A percentile compares a stretch with the other conserved stretches of the same genome.
phyloP scores from a whole-genome alignment of 1,140 invertebrate species.

The Plodia interpunctella region DNA sequence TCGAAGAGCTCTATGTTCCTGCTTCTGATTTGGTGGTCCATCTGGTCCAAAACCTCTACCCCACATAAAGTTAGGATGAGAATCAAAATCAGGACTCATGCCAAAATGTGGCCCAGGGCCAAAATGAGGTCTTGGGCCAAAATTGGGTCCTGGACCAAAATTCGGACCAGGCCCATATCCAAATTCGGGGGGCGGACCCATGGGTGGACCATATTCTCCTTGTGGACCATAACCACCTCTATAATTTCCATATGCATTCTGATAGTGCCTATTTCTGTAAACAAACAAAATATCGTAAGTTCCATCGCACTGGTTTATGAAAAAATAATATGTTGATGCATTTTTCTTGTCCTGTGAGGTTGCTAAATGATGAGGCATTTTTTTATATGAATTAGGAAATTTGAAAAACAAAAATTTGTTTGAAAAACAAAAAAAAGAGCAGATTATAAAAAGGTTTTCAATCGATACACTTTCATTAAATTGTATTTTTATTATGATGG shows the following conservation, averaged over 20 bases:
- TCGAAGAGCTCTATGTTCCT: slow-evolving; percentile 29
- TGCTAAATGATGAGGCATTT: no score
- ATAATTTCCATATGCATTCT: slow-evolving; percentile 54
- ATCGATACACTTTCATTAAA: no score
- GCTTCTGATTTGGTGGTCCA: slow-evolving; percentile 30
- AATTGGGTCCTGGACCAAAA: slow-evolving; percentile 23
- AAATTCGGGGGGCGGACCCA: neutral
- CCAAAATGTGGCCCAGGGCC: slow-evolving; percentile 20
- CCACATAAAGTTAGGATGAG: slow-evolving; percentile 19
- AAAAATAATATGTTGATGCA: no score
- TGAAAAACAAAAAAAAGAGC: no score
- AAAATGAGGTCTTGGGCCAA: neutral
- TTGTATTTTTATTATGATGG: no score
- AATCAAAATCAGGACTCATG: slow-evolving; percentile 12
- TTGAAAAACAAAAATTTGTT: no score
- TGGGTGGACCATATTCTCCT: slow-evolving; percentile 16
- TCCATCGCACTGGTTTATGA: no score
- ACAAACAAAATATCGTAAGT: neutral
- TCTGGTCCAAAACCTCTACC: slow-evolving; percentile 42
- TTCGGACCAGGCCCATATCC: slow-evolving; percentile 18
- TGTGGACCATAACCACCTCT: slow-evolving; percentile 46
- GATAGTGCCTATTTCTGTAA: slow-evolving; percentile 39
- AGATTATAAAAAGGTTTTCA: no score
- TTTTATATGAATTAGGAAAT: no score
- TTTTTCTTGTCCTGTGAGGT: no score